Conservation (phyloP, 2,888 invertebrate genomes). For the Sinelater perroti region DNA sequence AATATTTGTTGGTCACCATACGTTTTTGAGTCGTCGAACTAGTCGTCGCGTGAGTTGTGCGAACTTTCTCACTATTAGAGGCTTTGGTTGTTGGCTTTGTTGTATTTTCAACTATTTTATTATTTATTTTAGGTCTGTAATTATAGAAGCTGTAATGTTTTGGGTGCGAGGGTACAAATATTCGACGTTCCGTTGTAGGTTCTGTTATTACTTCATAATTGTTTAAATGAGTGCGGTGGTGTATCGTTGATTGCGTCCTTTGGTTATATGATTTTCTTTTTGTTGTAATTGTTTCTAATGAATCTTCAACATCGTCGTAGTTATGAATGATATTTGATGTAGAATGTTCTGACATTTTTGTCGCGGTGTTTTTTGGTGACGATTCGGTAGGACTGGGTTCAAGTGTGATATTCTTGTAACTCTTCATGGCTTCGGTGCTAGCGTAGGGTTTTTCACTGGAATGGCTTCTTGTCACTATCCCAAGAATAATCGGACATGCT, state of each 20-base stretch:
- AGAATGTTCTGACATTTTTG: no score
- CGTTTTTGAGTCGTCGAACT: constrained; percentile 4
- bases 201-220: constrained; percentile 55
- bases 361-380: no score
- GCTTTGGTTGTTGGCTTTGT: constrained; percentile 42
- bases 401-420: no score
- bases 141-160: constrained; percentile 52
- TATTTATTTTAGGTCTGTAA: constrained; percentile 48
- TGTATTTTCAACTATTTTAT: constrained; percentile 35
- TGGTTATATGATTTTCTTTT: constrained; percentile 38
- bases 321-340: no score
- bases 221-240: constrained; percentile 46
- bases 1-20: constrained; percentile 51
- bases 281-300: neutral
- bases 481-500: constrained; percentile 77
- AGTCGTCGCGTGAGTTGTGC: constrained; percentile 50
- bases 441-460: constrained; percentile 63
- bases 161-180: constrained; percentile 56
- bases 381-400: no score
- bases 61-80: constrained; percentile 34
- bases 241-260: constrained; percentile 45
- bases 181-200: constrained; percentile 55
- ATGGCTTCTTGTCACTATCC: constrained; percentile 74
- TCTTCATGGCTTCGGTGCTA: no score
- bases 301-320: constrained; percentile 6